Evolutionary conservation across 53 echinoderm and acorn worm genomes (phyloP).

Genomic region (Luidia sarsii): DNA sequence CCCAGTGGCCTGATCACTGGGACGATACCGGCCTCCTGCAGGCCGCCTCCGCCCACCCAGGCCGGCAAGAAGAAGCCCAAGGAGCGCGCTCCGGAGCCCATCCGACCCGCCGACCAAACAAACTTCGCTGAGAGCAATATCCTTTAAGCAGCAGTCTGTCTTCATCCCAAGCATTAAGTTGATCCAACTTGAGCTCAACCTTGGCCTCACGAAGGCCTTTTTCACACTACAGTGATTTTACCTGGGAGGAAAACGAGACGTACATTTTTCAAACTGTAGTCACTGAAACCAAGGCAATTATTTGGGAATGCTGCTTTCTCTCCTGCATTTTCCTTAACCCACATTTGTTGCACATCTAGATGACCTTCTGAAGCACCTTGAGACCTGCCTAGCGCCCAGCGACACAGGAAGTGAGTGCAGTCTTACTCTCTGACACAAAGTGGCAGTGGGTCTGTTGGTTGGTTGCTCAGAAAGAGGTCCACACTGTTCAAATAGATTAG

Average conservation of each 20-base stretch:
- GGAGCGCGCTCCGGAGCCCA: slow-evolving; percentile 56
- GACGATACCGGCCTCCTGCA: slow-evolving; percentile 83
- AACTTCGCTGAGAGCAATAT: slow-evolving; percentile 79
- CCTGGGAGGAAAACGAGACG: neutral
- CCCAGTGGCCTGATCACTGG: slow-evolving; percentile 87
- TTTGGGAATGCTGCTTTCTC: too few relatives aligned
- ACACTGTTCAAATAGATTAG: too few relatives aligned
- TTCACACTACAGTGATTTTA: neutral
- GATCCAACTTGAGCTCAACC: too few relatives aligned
- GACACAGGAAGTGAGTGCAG: slow-evolving; percentile 94
- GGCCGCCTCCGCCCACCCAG: slow-evolving; percentile 70
- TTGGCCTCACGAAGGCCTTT: too few relatives aligned
- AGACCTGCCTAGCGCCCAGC: slow-evolving; percentile 78
- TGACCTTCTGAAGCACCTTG: slow-evolving; percentile 63
- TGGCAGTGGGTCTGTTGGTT: too few relatives aligned
- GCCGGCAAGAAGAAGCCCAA: slow-evolving; percentile 70
- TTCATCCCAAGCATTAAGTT: too few relatives aligned
- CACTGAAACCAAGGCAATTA: neutral
- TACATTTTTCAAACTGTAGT: neutral
- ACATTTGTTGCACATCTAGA: slow-evolving; percentile 63
- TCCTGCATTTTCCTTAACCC: neutral
- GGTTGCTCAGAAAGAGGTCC: too few relatives aligned
- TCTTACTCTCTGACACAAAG: too few relatives aligned
- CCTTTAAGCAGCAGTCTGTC: too few relatives aligned
- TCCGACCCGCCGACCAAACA: slow-evolving; percentile 64